These are phyloP conservation scores for Hormaphis cornu DNA, from an alignment of 1,140 invertebrate species.

Conservation along the genomic window DNA sequence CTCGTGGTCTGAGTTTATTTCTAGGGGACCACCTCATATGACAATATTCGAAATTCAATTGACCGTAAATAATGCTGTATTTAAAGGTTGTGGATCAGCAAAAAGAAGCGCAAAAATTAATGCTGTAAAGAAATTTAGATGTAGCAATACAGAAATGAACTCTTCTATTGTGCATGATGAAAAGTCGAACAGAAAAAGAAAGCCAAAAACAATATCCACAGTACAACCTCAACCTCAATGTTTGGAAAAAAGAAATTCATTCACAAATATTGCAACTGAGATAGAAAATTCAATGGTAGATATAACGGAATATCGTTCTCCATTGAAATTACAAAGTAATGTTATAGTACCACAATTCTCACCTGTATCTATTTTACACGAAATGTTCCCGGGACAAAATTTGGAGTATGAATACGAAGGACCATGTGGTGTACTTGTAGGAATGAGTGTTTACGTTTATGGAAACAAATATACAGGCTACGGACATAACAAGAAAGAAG, in stretches of 20 bases:
- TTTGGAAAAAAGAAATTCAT: too few species aligned
- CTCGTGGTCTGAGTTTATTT: background rate
- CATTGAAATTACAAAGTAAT: too few species aligned
- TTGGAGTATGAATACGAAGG: background rate
- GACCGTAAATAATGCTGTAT: background rate
- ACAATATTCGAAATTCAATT: background rate
- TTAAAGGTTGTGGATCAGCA: background rate
- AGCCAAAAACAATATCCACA: too few species aligned
- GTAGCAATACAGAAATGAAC: too few species aligned
- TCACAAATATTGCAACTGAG: too few species aligned
- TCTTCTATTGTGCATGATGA: too few species aligned
- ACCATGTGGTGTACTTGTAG: background rate
- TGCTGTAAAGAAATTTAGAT: background rate
- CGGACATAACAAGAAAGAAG: constrained; percentile 16
- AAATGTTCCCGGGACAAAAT: background rate
- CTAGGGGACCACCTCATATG: background rate
- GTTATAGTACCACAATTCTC: background rate
- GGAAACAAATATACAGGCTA: constrained; percentile 9
- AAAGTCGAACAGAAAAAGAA: too few species aligned
- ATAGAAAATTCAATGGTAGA: background rate
- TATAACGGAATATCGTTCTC: too few species aligned
- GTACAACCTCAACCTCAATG: background rate
- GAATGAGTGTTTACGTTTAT: background rate
- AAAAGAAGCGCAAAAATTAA: constrained; percentile 23
- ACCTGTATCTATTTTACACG: constrained; percentile 1